Conservation (phyloP, 2,797 vertebrate species). For the Sebastes itinus region DNA sequence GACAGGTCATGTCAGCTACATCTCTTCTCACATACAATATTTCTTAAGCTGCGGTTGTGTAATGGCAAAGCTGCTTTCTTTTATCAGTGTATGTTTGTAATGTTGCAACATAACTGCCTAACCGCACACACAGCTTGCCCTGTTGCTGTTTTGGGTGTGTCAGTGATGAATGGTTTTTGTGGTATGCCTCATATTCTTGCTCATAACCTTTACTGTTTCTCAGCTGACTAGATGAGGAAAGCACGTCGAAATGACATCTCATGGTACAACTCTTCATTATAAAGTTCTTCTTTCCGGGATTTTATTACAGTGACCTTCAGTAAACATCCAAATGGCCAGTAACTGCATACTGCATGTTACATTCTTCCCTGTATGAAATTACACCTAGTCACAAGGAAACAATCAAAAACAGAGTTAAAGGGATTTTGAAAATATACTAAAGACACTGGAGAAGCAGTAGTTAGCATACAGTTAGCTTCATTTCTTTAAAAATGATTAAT, state of each 20-base stretch:
- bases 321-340: neutral
- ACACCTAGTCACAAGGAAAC: neutral
- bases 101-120: conserved; percentile 18
- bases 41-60: neutral
- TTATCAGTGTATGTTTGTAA: neutral
- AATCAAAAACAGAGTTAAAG: neutral
- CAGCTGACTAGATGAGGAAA: neutral
- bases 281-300: neutral
- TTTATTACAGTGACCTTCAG: neutral
- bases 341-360: neutral
- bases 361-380: neutral
- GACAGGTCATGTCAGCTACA: conserved; percentile 2
- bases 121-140: neutral
- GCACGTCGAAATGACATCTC: neutral
- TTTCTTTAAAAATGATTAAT: neutral
- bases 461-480: neutral
- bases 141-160: conserved; percentile 36
- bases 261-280: neutral
- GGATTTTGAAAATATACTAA: neutral
- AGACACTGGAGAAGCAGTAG: fast-evolving
- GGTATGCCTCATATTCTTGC: conserved; percentile 18
- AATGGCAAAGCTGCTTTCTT: neutral
- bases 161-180: conserved; percentile 29
- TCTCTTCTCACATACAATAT: neutral
- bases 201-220: conserved; percentile 18